Evolutionary conservation across 2,888 invertebrate genomes (phyloP).

Genomic region (Drosophila multiciliata): DNA sequence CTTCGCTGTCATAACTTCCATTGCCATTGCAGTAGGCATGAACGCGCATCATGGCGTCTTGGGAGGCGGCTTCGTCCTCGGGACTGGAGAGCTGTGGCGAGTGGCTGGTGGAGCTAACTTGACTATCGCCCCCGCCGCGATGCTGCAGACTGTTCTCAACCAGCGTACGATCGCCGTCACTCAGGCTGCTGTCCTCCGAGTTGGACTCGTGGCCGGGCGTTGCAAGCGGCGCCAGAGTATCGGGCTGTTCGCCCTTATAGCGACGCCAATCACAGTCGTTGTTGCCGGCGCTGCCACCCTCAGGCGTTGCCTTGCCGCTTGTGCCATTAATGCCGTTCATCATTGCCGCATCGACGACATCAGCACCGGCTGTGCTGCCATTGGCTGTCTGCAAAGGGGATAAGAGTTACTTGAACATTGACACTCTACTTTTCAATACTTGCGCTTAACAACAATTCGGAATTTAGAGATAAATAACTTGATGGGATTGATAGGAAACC

Average conservation of each 20-base stretch:
- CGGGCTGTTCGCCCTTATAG: conserved; percentile 62
- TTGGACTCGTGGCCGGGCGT: conserved; percentile 87
- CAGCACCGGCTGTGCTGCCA: conserved; percentile 77
- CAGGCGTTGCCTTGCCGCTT: conserved; percentile 27
- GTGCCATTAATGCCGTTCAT: conserved; percentile 67
- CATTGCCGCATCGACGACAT: conserved; percentile 83
- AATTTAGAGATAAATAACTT: conserved; percentile 1
- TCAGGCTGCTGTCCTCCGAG: conserved; percentile 91
- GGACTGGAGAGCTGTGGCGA: conserved; percentile 85
- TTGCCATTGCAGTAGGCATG: conserved; percentile 81
- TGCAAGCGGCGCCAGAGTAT: conserved; percentile 82
- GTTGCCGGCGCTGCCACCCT: conserved; percentile 29
- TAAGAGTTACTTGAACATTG: conserved; percentile 32
- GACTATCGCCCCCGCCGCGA: conserved; percentile 81
- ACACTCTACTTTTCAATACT: conserved; percentile 27
- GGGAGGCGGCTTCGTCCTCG: conserved; percentile 81
- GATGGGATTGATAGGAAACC: background rate
- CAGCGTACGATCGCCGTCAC: conserved; percentile 89
- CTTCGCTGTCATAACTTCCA: conserved; percentile 65
- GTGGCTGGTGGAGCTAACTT: conserved; percentile 84
- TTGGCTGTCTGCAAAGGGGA: conserved; percentile 45
- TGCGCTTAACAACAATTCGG: conserved; percentile 11
- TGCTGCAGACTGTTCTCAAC: conserved; percentile 82
- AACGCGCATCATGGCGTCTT: conserved; percentile 78
- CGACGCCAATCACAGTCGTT: conserved; percentile 68